Evolutionary conservation across 2,888 invertebrate genomes (phyloP).

Genomic region (Osmoderma eremita): DNA sequence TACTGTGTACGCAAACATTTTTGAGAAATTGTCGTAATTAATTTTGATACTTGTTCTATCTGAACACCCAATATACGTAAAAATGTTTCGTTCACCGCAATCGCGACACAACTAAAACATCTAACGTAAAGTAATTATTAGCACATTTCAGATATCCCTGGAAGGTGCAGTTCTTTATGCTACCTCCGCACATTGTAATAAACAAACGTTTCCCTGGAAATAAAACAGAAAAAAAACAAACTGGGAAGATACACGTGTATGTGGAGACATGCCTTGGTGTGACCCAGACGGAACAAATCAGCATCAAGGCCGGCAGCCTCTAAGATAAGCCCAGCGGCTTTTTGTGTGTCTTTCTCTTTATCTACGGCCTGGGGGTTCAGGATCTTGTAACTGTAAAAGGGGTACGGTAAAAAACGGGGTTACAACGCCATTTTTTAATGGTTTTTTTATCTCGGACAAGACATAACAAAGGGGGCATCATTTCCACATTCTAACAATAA

Average conservation of each 20-base stretch:
- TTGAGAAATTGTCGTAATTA: too few relatives aligned
- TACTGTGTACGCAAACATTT: too few relatives aligned
- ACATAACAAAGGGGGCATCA: neutral
- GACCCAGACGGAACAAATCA: conserved; percentile 96
- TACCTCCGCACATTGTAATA: neutral
- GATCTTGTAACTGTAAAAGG: conserved; percentile 92
- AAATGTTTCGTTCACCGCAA: too few relatives aligned
- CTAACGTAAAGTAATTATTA: neutral
- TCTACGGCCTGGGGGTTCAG: conserved; percentile 90
- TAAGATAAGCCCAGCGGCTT: conserved; percentile 84
- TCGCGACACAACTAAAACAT: neutral
- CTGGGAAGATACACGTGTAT: conserved; percentile 4
- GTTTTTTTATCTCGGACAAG: neutral
- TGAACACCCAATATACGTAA: too few relatives aligned
- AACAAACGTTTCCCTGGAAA: neutral
- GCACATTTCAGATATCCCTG: too few relatives aligned
- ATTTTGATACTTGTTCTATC: too few relatives aligned
- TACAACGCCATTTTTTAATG: conserved; percentile 24
- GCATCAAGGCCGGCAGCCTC: conserved; percentile 84
- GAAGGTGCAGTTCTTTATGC: conserved; percentile 10
- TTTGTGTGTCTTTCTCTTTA: conserved; percentile 81
- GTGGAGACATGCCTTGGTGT: conserved; percentile 93
- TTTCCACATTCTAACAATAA: too few relatives aligned
- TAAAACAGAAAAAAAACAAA: conserved; percentile 17
- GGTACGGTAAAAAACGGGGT: conserved; percentile 35